Evolutionary conservation across 2,113 vertebrate species (phyloP), one percentile per base, ranked within the genome.

Genomic region (Clarias magur): DNA sequence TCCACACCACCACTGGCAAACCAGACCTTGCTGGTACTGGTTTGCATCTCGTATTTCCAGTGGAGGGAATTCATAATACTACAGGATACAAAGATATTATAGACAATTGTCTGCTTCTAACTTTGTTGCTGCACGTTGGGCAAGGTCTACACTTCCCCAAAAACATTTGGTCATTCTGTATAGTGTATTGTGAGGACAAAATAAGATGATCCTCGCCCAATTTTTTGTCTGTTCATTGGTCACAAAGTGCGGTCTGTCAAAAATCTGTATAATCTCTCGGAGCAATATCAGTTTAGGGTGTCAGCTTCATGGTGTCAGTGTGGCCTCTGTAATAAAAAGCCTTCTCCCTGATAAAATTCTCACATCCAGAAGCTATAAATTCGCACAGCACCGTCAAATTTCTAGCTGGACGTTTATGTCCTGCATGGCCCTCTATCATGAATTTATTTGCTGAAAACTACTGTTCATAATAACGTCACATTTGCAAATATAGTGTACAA

Each of bases 311-410:
- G 76, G 0, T 76, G 73, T 73, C 30, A 70, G 27, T 19, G 9
- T 75, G 10, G 30, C 48, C 17, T 76, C 48, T 76, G 42, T 76
- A 76, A 76, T 54, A 76, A 76, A 76, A 54, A 13, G 5, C 15
- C 25, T 27, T 2, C 10, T 57, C 15, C 3, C 13, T 79, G 53
- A 16, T 79, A 79, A 27, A 79, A 12, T 12, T 15, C n/a, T 76
- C 42, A 53, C 73, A 76, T 56, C 75, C 48, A 56, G 48, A 78
- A 78, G 42, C 53, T 76, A 76, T 76, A 76, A 54, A 76, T 76
- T 76, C 4, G 10, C 12, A 76, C 48, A 54, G 70, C 16, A 72
- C 68, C 3, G 42, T 34, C 34, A 73, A 10, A 72, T 76, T 3
- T 78, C 48, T 27, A 78, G 25, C 7, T 16, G 13, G 48, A 78